Percentiles rank a stretch among this genome's conserved stretches.
phyloP scores from a whole-genome alignment of 2,888 invertebrate species.

The Sphaeridia pumilis region DNA sequence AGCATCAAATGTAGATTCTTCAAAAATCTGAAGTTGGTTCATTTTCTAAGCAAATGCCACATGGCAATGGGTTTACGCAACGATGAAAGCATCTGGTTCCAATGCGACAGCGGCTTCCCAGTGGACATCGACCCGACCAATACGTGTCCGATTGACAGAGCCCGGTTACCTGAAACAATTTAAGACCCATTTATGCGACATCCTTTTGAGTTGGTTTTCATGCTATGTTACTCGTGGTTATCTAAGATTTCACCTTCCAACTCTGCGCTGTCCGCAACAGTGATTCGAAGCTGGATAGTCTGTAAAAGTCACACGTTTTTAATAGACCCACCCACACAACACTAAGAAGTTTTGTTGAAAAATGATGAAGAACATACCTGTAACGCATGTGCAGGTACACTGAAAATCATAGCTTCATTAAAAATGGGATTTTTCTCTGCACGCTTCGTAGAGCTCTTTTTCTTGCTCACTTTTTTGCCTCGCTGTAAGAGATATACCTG shows the following conservation, averaged over 20 bases:
- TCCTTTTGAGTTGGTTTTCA: too few species aligned
- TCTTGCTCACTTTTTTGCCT: slow-evolving; percentile 68
- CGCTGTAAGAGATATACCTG: slow-evolving; percentile 67
- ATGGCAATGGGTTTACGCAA: slow-evolving; percentile 67
- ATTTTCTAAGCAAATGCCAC: slow-evolving; percentile 63
- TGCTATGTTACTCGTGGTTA: too few species aligned
- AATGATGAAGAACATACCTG: too few species aligned
- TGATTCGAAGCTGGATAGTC: slow-evolving; percentile 61
- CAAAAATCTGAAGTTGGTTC: slow-evolving; percentile 10
- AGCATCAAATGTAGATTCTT: too few species aligned
- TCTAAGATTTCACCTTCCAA: slow-evolving; percentile 39
- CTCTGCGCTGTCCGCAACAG: slow-evolving; percentile 44
- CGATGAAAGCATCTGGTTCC: slow-evolving; percentile 72
- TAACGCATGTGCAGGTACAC: slow-evolving; percentile 58
- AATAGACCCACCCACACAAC: too few species aligned
- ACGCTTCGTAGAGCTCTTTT: slow-evolving; percentile 62
- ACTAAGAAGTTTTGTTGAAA: too few species aligned
- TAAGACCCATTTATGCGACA: too few species aligned
- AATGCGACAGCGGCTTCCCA: slow-evolving; percentile 61
- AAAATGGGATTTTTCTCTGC: slow-evolving; percentile 65
- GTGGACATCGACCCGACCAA: slow-evolving; percentile 61
- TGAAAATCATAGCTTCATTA: slow-evolving; percentile 75
- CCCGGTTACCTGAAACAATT: slow-evolving; percentile 41
- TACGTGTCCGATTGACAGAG: slow-evolving; percentile 63
- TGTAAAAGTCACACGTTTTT: too few species aligned